phyloP scores from a whole-genome alignment of 53 echinoderm and acorn worm genomes.

The Zoroaster sp. region DNA sequence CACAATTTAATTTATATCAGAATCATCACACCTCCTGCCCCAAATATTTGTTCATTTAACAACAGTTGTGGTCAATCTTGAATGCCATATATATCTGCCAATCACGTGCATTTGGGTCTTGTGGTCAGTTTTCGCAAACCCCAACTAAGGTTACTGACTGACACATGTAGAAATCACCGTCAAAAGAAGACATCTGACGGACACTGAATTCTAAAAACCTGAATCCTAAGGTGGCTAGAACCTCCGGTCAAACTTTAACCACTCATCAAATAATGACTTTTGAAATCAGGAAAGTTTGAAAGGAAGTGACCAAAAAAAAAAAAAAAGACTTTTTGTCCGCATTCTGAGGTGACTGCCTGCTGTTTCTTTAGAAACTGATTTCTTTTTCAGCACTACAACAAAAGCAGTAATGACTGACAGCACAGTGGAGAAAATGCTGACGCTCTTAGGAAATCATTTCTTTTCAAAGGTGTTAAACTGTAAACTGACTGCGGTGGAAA shows the following conservation, averaged over 20 bases:
- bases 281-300: background rate
- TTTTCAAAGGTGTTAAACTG: background rate
- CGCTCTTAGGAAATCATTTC: background rate
- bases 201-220: background rate
- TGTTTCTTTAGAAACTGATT: background rate
- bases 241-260: background rate
- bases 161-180: background rate
- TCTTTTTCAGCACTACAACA: background rate
- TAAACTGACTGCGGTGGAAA: background rate
- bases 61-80: background rate
- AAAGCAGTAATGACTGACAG: constrained; percentile 15
- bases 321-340: background rate
- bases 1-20: background rate
- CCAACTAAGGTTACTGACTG: background rate
- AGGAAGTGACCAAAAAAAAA: background rate
- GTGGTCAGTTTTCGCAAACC: background rate
- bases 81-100: no score
- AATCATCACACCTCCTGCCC: background rate
- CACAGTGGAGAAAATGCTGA: background rate
- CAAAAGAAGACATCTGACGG: background rate
- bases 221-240: background rate
- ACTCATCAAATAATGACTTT: background rate
- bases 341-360: background rate
- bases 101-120: no score
- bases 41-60: background rate